Conservation (phyloP, 2,888 invertebrate species). For the Clitarchus hookeri region DNA sequence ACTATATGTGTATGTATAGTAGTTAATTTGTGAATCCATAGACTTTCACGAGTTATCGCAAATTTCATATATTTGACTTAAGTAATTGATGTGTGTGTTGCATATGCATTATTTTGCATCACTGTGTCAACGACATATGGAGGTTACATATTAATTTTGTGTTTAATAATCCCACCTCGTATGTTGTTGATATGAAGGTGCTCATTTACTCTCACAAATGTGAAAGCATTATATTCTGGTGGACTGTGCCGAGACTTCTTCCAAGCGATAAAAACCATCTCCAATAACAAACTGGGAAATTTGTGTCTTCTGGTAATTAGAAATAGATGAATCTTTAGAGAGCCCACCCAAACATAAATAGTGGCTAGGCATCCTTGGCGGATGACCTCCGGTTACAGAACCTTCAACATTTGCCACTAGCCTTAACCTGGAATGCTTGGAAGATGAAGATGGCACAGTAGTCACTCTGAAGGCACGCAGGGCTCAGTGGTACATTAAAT, state of each 20-base stretch:
- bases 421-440: neutral
- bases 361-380: neutral
- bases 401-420: neutral
- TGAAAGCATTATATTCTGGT: neutral
- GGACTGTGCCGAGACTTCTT: neutral
- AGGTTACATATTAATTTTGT: too few relatives aligned
- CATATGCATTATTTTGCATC: too few relatives aligned
- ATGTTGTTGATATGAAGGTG: neutral
- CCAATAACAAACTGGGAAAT: neutral
- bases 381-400: neutral
- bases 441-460: neutral
- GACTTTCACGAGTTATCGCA: too few relatives aligned
- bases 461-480: neutral
- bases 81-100: too few relatives aligned
- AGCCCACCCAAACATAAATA: neutral
- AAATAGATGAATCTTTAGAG: constrained; percentile 5
- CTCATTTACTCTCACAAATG: neutral
- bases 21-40: too few relatives aligned
- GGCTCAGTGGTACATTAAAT: constrained; percentile 6
- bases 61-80: too few relatives aligned
- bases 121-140: too few relatives aligned
- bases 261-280: constrained; percentile 2
- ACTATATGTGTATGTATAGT: too few relatives aligned
- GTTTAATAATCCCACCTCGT: too few relatives aligned
- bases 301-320: neutral